Evolutionary conservation across 2,888 invertebrate species (phyloP).

Genomic region (Myathropa florea): DNA sequence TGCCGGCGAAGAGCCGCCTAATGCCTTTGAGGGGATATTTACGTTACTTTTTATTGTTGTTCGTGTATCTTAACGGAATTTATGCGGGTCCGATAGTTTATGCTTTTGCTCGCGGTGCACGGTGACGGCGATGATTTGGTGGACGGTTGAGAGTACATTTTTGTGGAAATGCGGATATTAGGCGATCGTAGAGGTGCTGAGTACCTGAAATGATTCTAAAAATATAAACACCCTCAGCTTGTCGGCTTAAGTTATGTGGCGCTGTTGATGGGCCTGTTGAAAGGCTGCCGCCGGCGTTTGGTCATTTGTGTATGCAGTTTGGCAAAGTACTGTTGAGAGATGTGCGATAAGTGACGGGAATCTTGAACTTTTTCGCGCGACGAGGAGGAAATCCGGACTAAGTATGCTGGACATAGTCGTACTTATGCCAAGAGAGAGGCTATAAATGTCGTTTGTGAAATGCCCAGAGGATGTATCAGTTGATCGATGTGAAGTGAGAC

Average conservation of each 20-base stretch:
- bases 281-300: background rate
- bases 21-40: conserved; percentile 36
- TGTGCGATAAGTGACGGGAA: background rate
- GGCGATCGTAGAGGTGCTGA: conserved; percentile 12
- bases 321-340: background rate
- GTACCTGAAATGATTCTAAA: conserved; percentile 30
- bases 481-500: no score
- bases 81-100: conserved; percentile 58
- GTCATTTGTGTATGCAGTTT: background rate
- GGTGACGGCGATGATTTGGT: conserved; percentile 25
- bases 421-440: no score
- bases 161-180: conserved; percentile 53
- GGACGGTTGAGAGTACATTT: background rate
- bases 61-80: conserved; percentile 23
- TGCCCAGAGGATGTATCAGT: no score
- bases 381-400: no score
- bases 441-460: no score
- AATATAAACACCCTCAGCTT: conserved; percentile 18
- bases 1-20: background rate
- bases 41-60: conserved; percentile 17
- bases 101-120: background rate
- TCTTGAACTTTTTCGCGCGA: background rate
- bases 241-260: background rate
- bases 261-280: background rate
- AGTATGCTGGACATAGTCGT: no score